Conservation (phyloP, 2,113 vertebrate genomes). For the Triplophysa tibetana region DNA sequence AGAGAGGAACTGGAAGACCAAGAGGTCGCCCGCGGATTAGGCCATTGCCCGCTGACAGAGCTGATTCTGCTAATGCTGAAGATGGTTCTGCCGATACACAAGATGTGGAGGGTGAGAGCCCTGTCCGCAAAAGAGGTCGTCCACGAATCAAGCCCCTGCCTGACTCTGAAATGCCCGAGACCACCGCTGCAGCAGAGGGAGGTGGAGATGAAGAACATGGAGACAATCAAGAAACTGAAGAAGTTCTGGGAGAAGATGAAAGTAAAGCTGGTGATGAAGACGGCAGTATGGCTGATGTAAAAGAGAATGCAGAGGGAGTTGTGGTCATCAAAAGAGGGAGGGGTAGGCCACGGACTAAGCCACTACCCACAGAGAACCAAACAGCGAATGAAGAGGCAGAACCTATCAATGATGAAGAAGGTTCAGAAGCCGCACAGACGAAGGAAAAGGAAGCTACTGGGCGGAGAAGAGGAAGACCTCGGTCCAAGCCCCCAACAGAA, state of each 20-base stretch:
- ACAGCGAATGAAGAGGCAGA: not conserved
- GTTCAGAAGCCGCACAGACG: not conserved
- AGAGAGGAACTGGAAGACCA: slow-evolving; percentile 58
- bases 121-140: not conserved
- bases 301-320: slow-evolving; percentile 18
- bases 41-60: slow-evolving; percentile 8
- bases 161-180: not conserved
- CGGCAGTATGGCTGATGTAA: not conserved
- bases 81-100: slow-evolving; percentile 15
- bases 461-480: slow-evolving; percentile 54
- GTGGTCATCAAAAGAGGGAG: slow-evolving; percentile 34
- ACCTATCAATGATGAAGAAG: not conserved
- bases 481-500: slow-evolving; percentile 24
- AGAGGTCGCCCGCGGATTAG: slow-evolving; percentile 53
- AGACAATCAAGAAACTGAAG: not conserved
- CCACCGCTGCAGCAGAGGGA: not conserved
- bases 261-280: not conserved
- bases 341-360: slow-evolving; percentile 46
- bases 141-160: not conserved
- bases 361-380: slow-evolving; percentile 13
- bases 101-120: slow-evolving; percentile 7
- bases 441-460: slow-evolving; percentile 36
- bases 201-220: slow-evolving; percentile 1
- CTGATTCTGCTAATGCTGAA: slow-evolving; percentile 22
- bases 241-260: slow-evolving; percentile 11